Base-by-base conservation (phyloP, 2,888 invertebrate species). In the Lumbricus terrestris region DNA sequence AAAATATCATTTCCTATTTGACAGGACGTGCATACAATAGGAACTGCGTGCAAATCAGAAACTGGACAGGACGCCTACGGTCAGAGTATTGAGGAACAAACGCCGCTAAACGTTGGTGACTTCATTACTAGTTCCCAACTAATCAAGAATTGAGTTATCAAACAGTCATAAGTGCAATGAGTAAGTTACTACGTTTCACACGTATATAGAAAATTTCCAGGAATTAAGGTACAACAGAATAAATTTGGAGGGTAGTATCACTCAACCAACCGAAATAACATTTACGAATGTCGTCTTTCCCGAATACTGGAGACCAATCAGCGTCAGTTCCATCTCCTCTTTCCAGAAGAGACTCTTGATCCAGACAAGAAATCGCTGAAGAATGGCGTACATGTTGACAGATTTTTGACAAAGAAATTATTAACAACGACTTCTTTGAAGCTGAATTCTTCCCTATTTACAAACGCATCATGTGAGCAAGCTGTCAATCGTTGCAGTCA, bases 211-310 rank as follows among this genome's bases (percentile, higher is more conserved):
- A 69, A 69, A 69, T n/a, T 69, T 69, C 69, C 69, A 8, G 69
- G 69, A 69, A 69, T 47, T 20, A 69, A 8, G 13, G n/a, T n/a
- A 15, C 69, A 29, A 69, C 69, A 69, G 29, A 69, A 69, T 69
- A 69, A 69, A 69, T 69, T 69, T 69, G n/a, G n/a, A 69, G 69
- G n/a, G 69, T 69, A 69, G 29, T 69, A 69, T 69, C 29, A 94
- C n/a, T n/a, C n/a, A n/a, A n/a, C 98, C 97, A 96, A 99, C 99
- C 95, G 99, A 99, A 96, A 99, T 99, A 96, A 99, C 99, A 96
- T 99, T 99, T 95, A 99, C 99, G 96, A 99, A 99, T 93, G 99
- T 99, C 94, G 99, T 99, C 96, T 99, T 99, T 93, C 99, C 99
- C 82, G 99, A 99, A 96, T 98, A 98, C 95, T 99, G 99, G 93